These are phyloP conservation scores for Drosophila niveifrons DNA, from an alignment of 2,888 invertebrate species.

Conservation along the genomic window DNA sequence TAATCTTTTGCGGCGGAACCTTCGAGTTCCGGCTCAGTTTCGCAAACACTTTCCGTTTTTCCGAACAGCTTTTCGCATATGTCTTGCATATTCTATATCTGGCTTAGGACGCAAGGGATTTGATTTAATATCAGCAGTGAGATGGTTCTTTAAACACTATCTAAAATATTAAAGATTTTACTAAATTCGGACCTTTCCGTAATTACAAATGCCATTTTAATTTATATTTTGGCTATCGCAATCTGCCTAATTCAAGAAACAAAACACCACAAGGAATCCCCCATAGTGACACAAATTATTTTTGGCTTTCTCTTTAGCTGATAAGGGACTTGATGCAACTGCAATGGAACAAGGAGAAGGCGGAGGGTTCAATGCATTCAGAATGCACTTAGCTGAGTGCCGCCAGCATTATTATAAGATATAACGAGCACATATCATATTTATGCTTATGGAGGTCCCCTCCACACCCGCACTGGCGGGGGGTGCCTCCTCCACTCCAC, in stretches of 20 bases:
- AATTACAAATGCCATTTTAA: conserved; percentile 5
- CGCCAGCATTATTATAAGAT: conserved; percentile 62
- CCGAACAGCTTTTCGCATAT: conserved; percentile 53
- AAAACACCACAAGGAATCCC: conserved; percentile 11
- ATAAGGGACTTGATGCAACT: conserved; percentile 30
- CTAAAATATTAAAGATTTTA: neutral
- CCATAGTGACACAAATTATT: conserved; percentile 46
- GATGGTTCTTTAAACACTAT: neutral
- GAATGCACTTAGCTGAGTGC: conserved; percentile 70
- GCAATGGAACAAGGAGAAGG: neutral
- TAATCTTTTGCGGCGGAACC: conserved; percentile 74
- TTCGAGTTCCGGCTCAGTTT: conserved; percentile 73
- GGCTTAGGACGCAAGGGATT: conserved; percentile 9
- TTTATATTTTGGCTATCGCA: conserved; percentile 38
- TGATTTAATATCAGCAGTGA: conserved; percentile 16
- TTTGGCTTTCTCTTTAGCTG: conserved; percentile 43
- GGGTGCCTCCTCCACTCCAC: neutral
- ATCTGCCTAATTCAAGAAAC: conserved; percentile 27
- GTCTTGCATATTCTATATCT: conserved; percentile 54
- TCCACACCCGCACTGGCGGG: conserved; percentile 61
- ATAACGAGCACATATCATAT: conserved; percentile 66
- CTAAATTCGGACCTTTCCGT: conserved; percentile 1
- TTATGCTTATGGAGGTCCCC: conserved; percentile 47
- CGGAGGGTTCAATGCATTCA: conserved; percentile 44
- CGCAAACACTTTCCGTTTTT: conserved; percentile 69